Conservation (phyloP, 2,113 vertebrate species). For the Rallus limicola region DNA sequence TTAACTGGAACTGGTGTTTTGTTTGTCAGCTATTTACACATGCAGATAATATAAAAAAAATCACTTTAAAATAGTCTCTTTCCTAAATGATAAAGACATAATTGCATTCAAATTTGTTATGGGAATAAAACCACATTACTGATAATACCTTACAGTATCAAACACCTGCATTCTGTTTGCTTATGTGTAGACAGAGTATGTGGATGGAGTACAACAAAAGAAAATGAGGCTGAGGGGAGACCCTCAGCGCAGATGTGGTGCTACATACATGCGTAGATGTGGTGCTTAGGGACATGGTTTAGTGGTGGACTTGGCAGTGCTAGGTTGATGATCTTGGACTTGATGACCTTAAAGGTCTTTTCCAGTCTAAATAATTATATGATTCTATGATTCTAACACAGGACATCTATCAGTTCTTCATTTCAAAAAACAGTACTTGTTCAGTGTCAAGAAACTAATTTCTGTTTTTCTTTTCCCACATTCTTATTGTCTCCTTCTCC, state of each 20-base stretch:
- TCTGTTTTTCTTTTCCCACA: not conserved
- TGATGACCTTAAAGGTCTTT: no score
- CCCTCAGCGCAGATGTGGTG: no score
- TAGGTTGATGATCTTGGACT: no score
- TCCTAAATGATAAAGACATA: not conserved
- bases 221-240: no score
- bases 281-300: no score
- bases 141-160: not conserved
- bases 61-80: not conserved
- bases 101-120: not conserved
- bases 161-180: not conserved
- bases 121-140: not conserved
- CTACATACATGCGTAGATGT: no score
- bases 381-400: not conserved
- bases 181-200: not conserved
- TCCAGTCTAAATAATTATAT: no score
- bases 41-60: not conserved
- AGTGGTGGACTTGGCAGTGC: no score
- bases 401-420: not conserved
- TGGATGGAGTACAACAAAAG: not conserved
- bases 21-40: not conserved
- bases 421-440: not conserved
- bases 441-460: not conserved
- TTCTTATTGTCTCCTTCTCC: not conserved
- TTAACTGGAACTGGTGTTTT: not conserved